Conservation (phyloP, 1,140 invertebrate genomes). For the Cotesia chilonis region DNA sequence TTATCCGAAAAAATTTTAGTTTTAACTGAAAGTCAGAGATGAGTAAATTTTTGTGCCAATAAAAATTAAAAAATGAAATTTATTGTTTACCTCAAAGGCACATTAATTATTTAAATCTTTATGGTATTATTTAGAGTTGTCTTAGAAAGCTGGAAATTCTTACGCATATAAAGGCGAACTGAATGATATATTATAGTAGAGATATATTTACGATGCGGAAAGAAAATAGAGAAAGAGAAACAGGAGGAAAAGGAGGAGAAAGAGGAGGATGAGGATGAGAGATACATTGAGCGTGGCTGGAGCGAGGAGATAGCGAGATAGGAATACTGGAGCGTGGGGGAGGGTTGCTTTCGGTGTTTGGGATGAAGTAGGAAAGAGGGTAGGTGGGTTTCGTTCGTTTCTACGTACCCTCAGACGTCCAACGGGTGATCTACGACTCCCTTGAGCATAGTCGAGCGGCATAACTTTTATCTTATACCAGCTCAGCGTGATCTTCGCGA, state of each 20-base stretch:
- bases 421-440: conserved; percentile 63
- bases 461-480: conserved; percentile 66
- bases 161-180: conserved; percentile 16
- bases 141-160: conserved; percentile 16
- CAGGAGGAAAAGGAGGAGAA: conserved; percentile 24
- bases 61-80: no score
- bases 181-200: conserved; percentile 33
- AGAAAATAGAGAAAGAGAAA: conserved; percentile 36
- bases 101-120: background rate
- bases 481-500: conserved; percentile 48
- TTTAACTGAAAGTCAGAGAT: no score
- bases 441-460: conserved; percentile 63
- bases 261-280: conserved; percentile 23
- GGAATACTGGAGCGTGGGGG: conserved; percentile 34
- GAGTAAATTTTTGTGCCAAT: no score
- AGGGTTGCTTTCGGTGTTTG: conserved; percentile 46
- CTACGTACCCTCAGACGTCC: conserved; percentile 64
- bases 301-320: conserved; percentile 46
- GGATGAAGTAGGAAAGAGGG: conserved; percentile 39
- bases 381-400: conserved; percentile 49
- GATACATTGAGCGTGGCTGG: conserved; percentile 43
- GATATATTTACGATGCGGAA: conserved; percentile 49
- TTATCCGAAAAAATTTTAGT: conserved; percentile 10
- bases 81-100: background rate
- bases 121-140: background rate